Base-by-base conservation (phyloP, 2,113 vertebrate species). In the Sander lucioperca region DNA sequence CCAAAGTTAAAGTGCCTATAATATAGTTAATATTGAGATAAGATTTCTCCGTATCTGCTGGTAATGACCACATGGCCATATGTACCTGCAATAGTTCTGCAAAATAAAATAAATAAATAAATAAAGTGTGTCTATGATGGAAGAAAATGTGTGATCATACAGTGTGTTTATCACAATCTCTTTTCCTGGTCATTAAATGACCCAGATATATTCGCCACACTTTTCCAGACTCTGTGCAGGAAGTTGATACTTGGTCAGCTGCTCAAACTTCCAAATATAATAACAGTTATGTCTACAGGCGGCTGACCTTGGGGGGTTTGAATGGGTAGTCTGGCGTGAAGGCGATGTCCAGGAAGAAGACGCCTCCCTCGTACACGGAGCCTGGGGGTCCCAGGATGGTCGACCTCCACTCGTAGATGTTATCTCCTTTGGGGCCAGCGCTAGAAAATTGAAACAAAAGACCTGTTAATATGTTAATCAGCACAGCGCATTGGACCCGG, bases 321-420 rank as follows among this genome's bases (percentile, higher is more conserved):
- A 99, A 99, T 8, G 98, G 98, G 94, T 99, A 99, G 95, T 99
- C 98, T 53, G 98, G 97, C 80, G 98, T 99, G 95, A 99, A 99
- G 89, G 97, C 97, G 77, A 99, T 99, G 94, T 99, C 98, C 94
- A 99, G 96, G 94, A 99, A 99, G 96, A 99, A 99, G 92, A 99
- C 98, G 19, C 98, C 98, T 88, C 98, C 98, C 96, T 99, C 97
- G 80, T 99, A 99, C 86, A 99, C 98, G 59, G 98, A 99, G 84
- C 98, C 98, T 27, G 97, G 97, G 63, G 98, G 98, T 61, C 98
- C 97, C 94, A 99, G 95, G 95, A 99, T 99, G 92, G 98, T 99
- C 80, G 98, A 99, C 94, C 98, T 97, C 98, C 98, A 99, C 95
- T 99, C 98, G 91, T 99, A 99, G 95, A 99, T 98, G 95, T 99